phyloP scores from a whole-genome alignment of 2,113 vertebrate genomes.

The Columba livia region DNA sequence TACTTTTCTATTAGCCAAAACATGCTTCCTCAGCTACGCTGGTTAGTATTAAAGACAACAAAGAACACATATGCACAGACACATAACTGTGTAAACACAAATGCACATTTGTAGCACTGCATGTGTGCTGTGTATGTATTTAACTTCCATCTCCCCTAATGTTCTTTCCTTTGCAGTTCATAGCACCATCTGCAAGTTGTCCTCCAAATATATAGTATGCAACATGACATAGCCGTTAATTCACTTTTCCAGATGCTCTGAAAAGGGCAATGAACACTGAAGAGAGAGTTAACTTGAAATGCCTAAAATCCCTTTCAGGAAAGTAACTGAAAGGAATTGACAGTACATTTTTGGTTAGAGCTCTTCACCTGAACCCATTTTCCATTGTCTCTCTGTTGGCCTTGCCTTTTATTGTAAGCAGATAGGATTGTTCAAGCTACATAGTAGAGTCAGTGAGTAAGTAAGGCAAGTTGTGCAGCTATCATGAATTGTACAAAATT shows the following conservation, averaged over 20 bases:
- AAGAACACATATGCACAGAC: background rate
- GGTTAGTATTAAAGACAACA: background rate
- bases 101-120: background rate
- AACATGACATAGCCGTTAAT: background rate
- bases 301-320: constrained; percentile 4
- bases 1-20: background rate
- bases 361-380: constrained; percentile 11
- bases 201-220: background rate
- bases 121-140: background rate
- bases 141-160: background rate
- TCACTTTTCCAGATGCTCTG: background rate
- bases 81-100: background rate
- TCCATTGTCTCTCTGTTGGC: constrained; percentile 9
- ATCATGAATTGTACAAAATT: constrained; percentile 55
- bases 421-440: background rate
- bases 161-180: background rate
- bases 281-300: constrained; percentile 13
- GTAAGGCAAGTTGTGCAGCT: constrained; percentile 32
- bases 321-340: background rate
- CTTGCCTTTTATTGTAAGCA: background rate
- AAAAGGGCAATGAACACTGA: constrained; percentile 16
- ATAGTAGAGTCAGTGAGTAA: constrained; percentile 31
- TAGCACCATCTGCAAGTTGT: background rate
- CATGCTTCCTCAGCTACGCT: background rate
- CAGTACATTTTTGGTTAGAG: constrained; percentile 2